These are phyloP conservation scores for Zonitis immaculata DNA, from an alignment of 2,888 invertebrate genomes.

Conservation along the genomic window DNA sequence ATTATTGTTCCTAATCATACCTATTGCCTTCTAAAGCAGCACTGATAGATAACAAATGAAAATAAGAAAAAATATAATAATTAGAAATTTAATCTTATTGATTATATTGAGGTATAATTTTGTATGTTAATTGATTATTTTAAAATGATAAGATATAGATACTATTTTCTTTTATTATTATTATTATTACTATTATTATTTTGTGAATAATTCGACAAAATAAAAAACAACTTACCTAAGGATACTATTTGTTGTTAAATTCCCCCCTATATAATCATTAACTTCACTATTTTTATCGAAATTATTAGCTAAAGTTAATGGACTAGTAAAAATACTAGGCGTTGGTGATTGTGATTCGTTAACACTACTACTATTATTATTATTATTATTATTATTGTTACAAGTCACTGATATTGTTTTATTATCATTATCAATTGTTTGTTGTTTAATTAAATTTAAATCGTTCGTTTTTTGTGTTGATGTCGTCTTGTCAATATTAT, in stretches of 20 bases:
- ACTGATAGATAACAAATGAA: constrained; percentile 51
- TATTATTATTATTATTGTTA: too few relatives aligned
- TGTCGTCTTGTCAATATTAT: constrained; percentile 24
- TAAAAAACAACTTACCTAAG: constrained; percentile 45
- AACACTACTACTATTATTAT: constrained; percentile 25
- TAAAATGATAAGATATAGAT: constrained; percentile 17
- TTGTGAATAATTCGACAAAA: too few relatives aligned
- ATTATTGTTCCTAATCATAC: constrained; percentile 43
- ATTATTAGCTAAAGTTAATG: constrained; percentile 45
- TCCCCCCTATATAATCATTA: constrained; percentile 35
- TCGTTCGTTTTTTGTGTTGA: constrained; percentile 29
- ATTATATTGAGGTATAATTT: background rate
- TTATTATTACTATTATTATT: background rate
- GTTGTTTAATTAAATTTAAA: constrained; percentile 32
- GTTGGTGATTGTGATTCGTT: constrained; percentile 37
- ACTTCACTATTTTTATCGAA: constrained; percentile 31
- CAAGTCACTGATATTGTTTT: constrained; percentile 13
- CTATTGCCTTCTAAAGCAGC: constrained; percentile 69
- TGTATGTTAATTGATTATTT: constrained; percentile 9
- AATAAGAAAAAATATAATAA: constrained; percentile 28
- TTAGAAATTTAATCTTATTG: constrained; percentile 2
- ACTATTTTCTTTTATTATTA: background rate
- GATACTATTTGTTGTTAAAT: constrained; percentile 51
- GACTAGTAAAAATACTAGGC: constrained; percentile 47
- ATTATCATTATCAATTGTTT: constrained; percentile 22